A percentile compares a stretch with the other conserved stretches of the same genome.
Conservation (phyloP, 2,113 vertebrate species). For the Gobius niger region DNA sequence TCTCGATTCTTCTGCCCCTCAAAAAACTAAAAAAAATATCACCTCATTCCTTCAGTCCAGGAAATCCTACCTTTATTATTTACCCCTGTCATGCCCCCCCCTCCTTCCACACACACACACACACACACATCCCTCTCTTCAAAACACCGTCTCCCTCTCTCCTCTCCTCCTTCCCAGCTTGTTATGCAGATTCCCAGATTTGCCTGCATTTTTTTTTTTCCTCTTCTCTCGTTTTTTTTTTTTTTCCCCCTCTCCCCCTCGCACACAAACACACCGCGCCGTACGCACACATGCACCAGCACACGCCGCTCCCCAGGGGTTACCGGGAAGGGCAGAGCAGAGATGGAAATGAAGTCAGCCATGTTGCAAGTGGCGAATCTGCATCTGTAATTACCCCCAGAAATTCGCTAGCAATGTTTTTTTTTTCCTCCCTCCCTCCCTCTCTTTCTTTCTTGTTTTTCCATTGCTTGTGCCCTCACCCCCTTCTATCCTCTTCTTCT, state of each 20-base stretch:
- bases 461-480: slow-evolving; percentile 56
- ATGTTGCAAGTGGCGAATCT: slow-evolving; percentile 84
- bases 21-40: not conserved
- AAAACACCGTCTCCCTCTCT: slow-evolving; percentile 38
- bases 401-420: slow-evolving; percentile 72
- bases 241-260: slow-evolving; percentile 32
- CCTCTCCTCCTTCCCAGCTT: slow-evolving; percentile 60
- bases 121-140: slow-evolving; percentile 15
- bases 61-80: slow-evolving; percentile 26
- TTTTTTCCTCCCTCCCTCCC: slow-evolving; percentile 22
- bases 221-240: too few relatives aligned
- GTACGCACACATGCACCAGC: slow-evolving; percentile 27
- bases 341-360: slow-evolving; percentile 84
- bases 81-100: slow-evolving; percentile 21
- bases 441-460: slow-evolving; percentile 49
- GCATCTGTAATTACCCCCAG: slow-evolving; percentile 83
- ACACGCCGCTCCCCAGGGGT: slow-evolving; percentile 73
- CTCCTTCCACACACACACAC: slow-evolving; percentile 7
- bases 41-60: slow-evolving; percentile 19
- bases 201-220: slow-evolving; percentile 31
- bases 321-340: slow-evolving; percentile 75
- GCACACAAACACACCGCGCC: slow-evolving; percentile 28
- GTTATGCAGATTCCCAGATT: slow-evolving; percentile 77
- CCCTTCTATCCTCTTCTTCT: slow-evolving; percentile 43
- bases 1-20: not conserved